Evolutionary conservation across 2,888 invertebrate species (phyloP).

Genomic region (Heterodera filipjevi): DNA sequence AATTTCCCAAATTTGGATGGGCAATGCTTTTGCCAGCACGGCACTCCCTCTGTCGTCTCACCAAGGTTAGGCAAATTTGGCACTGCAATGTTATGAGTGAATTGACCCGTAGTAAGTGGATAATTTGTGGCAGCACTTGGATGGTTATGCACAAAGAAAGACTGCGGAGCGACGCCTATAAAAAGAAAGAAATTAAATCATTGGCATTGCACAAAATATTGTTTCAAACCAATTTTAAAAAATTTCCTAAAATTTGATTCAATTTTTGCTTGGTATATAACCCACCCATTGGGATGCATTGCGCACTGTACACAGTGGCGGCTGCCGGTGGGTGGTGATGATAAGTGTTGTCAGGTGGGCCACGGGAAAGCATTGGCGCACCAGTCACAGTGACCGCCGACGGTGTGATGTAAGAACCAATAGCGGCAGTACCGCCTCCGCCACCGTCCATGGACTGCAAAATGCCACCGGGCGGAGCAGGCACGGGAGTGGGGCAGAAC

Average conservation of each 20-base stretch:
- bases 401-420: neutral
- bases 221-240: too few species aligned
- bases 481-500: neutral
- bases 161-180: neutral
- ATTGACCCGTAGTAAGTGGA: slow-evolving; percentile 21
- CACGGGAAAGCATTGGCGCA: neutral
- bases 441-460: neutral
- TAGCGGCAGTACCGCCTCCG: neutral
- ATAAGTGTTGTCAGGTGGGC: neutral
- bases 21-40: too few species aligned
- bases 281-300: slow-evolving; percentile 1
- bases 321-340: neutral
- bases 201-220: neutral
- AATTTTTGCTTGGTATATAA: neutral
- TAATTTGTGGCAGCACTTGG: neutral
- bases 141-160: slow-evolving; percentile 1
- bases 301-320: neutral
- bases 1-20: too few species aligned
- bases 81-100: slow-evolving; percentile 14
- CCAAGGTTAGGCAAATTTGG: slow-evolving; percentile 9
- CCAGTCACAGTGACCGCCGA: neutral
- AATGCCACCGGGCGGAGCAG: neutral
- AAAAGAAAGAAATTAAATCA: neutral
- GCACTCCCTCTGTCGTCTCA: neutral
- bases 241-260: too few species aligned